phyloP scores from a whole-genome alignment of 2,888 invertebrate genomes.

The Luffia ferchaultella region DNA sequence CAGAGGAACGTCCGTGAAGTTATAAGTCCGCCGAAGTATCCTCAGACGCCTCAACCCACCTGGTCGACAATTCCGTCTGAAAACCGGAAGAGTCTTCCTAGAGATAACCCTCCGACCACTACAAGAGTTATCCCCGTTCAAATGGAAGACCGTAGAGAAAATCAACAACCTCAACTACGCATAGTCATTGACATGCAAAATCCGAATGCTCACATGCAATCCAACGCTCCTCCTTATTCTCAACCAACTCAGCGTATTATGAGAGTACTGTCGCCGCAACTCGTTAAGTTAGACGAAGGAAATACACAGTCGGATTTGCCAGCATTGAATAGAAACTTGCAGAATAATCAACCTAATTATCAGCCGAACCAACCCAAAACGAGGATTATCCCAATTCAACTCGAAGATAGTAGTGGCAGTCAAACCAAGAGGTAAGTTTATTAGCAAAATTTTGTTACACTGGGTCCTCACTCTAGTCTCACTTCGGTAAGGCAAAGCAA shows the following conservation, averaged over 20 bases:
- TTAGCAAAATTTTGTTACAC: too few relatives aligned
- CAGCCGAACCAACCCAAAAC: constrained; percentile 52
- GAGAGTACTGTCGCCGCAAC: constrained; percentile 57
- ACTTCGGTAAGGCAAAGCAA: too few relatives aligned
- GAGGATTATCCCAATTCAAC: constrained; percentile 69
- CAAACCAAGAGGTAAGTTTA: constrained; percentile 43
- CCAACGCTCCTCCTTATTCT: constrained; percentile 35
- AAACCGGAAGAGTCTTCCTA: constrained; percentile 49
- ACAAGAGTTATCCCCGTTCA: constrained; percentile 72
- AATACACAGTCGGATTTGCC: constrained; percentile 35
- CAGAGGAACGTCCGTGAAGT: constrained; percentile 44
- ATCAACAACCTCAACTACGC: constrained; percentile 42
- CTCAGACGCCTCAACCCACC: constrained; percentile 43
- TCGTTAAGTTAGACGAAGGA: constrained; percentile 53
- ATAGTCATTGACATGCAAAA: constrained; percentile 56
- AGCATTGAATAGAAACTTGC: constrained; percentile 37
- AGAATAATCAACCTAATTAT: constrained; percentile 19
- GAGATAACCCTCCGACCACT: constrained; percentile 38
- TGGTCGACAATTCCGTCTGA: constrained; percentile 58
- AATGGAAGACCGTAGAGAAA: constrained; percentile 60
- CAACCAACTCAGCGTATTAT: constrained; percentile 61
- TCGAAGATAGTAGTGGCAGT: constrained; percentile 54
- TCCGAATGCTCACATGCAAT: constrained; percentile 21
- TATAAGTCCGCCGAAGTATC: constrained; percentile 50
- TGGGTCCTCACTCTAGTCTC: too few relatives aligned